Evolutionary conservation across 1,140 invertebrate genomes (phyloP).

Genomic region (Coptotermes formosanus): DNA sequence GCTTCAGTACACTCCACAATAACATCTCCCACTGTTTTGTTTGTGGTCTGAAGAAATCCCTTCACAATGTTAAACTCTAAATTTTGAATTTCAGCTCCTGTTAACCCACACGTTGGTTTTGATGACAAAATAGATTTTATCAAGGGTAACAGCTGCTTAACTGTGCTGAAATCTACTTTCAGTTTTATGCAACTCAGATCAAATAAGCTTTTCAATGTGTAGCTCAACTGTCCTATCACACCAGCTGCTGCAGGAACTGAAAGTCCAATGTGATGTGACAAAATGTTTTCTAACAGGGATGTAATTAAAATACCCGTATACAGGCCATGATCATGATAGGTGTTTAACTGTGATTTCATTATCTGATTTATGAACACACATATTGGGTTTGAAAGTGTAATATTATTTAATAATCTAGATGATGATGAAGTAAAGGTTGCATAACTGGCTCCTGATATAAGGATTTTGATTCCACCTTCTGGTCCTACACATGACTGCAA

Average conservation of each 20-base stretch:
- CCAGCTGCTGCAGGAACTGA: not conserved
- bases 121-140: conserved; percentile 27
- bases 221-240: not conserved
- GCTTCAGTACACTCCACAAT: not conserved
- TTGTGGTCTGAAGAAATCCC: conserved; percentile 23
- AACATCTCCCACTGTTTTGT: conserved; percentile 27
- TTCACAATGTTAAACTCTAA: conserved; percentile 23
- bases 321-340: conserved; percentile 22
- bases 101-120: conserved; percentile 29
- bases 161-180: conserved; percentile 23
- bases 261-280: conserved; percentile 10
- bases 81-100: not conserved
- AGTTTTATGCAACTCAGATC: conserved; percentile 22
- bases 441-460: conserved; percentile 21
- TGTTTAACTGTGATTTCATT: conserved; percentile 24
- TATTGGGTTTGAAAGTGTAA: conserved; percentile 18
- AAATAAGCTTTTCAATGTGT: not conserved
- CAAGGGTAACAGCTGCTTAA: conserved; percentile 22
- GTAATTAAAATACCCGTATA: conserved; percentile 25
- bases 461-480: conserved; percentile 22
- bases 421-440: conserved; percentile 25
- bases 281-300: conserved; percentile 9
- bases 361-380: conserved; percentile 26
- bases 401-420: conserved; percentile 24
- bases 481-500: conserved; percentile 27